A percentile compares a stretch with the other conserved stretches of the same genome.
Conservation (phyloP, 2,113 vertebrate species). For the Gavialis gangeticus region DNA sequence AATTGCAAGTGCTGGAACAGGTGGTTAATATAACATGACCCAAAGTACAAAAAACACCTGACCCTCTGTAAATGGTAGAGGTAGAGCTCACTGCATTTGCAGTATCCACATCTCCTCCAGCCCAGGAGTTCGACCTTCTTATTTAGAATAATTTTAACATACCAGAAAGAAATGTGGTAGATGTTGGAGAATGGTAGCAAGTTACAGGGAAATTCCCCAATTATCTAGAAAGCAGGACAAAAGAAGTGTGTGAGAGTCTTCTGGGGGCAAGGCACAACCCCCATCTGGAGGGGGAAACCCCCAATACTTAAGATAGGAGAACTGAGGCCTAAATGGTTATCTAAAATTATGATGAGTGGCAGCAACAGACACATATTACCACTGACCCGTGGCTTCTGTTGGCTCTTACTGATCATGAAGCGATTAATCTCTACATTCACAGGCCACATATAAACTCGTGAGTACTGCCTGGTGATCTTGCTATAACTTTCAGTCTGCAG, state of each 20-base stretch:
- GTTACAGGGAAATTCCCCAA: not conserved
- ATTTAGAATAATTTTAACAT: not conserved
- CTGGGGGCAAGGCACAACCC: not conserved
- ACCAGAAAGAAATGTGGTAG: not conserved
- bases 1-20: not conserved
- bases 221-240: not conserved
- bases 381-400: not conserved
- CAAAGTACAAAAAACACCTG: accelerated
- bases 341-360: not conserved
- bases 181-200: not conserved
- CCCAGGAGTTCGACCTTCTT: not conserved
- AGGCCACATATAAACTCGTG: not conserved
- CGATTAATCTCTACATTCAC: not conserved
- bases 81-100: not conserved
- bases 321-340: not conserved
- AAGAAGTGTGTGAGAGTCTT: not conserved
- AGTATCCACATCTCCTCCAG: not conserved
- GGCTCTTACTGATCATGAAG: not conserved
- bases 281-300: not conserved
- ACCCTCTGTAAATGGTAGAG: not conserved
- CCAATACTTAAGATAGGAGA: not conserved
- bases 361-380: not conserved
- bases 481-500: not conserved
- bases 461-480: not conserved
- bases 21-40: not conserved